Percentiles rank a stretch among this genome's conserved stretches.
These are phyloP conservation scores for Chrosomus eos DNA, from an alignment of 2,797 vertebrate species.

Conservation along the genomic window DNA sequence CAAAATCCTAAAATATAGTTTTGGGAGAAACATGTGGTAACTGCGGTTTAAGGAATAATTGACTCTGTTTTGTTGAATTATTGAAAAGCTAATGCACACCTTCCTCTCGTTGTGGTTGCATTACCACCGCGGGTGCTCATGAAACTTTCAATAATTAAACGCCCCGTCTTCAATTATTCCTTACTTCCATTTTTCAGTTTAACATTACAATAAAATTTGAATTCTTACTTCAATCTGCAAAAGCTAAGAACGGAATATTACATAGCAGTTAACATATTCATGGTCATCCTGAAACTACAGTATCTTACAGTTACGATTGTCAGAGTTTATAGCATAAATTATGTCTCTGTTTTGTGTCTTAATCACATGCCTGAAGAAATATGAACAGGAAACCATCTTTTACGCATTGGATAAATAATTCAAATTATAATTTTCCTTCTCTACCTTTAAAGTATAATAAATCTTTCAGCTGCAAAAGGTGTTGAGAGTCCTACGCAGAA, in stretches of 20 bases:
- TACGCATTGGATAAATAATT: conserved; percentile 32
- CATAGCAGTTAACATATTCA: neutral
- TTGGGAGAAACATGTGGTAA: neutral
- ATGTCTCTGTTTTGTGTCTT: conserved; percentile 17
- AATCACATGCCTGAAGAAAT: neutral
- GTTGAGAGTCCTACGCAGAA: conserved; percentile 6
- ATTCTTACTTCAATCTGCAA: neutral
- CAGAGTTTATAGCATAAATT: neutral
- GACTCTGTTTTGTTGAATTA: conserved; percentile 28
- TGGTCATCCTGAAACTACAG: neutral
- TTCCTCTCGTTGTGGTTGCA: conserved; percentile 19
- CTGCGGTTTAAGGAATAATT: conserved; percentile 7
- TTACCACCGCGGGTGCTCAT: neutral
- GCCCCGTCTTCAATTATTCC: conserved; percentile 2
- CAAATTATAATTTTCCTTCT: conserved; percentile 29
- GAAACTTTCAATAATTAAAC: conserved; percentile 28
- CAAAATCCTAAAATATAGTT: neutral
- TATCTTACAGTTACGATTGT: neutral
- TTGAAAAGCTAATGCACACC: conserved; percentile 27
- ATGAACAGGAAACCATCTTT: conserved; percentile 19
- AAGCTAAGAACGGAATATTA: neutral
- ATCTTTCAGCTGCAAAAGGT: neutral
- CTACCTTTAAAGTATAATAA: conserved; percentile 1
- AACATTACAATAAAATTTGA: conserved; percentile 10
- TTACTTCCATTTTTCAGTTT: neutral